Base-by-base conservation (phyloP, 2,888 invertebrate genomes). In the Cephalotes varians region DNA sequence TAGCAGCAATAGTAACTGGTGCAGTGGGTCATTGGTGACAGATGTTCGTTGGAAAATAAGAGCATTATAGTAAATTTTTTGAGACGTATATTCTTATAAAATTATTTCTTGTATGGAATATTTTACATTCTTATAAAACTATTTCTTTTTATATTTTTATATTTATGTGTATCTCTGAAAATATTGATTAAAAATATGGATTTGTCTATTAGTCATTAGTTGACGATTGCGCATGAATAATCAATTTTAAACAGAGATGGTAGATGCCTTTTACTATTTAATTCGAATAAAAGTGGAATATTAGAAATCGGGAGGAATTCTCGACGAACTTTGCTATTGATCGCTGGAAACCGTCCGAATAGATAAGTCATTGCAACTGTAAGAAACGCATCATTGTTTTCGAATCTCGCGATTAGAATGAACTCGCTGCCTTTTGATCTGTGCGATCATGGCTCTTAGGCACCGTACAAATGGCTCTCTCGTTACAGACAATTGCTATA, bases 401-500 rank as follows among this genome's bases (percentile, higher is more conserved):
- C 28, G 40, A 64, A 51, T n/a, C 64, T 76, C n/a, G 9, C 47
- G 1, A 64, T 51, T 64, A 28, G 37, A 51, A 74, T 25, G 62
- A n/a, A 37, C 37, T 56, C 37, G 54, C 18, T 71, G 54, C 37
- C 37, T 74, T 74, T 49, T 64, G 37, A 76, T 37, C n/a, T 51
- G 64, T 28, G 51, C 60, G 49, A 74, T 77, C 21, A 25, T 49
- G n/a, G 28, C 44, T 15, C 44, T 37, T 28, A 51, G 21, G 44
- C 37, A 21, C 21, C 44, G 18, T 31, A 44, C 31, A 67, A 77
- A 67, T 77, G 40, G 12, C 67, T 77, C 54, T 28, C 31, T 56
- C 31, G 28, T 77, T 67, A 77, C 1, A 12, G 77, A 44, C 67
- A 67, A 67, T 67, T 77, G 77, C 31, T 67, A 25, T 44, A 44